Evolutionary conservation across 2,797 vertebrate species (phyloP).

Genomic region (Poeciliopsis gracilis): DNA sequence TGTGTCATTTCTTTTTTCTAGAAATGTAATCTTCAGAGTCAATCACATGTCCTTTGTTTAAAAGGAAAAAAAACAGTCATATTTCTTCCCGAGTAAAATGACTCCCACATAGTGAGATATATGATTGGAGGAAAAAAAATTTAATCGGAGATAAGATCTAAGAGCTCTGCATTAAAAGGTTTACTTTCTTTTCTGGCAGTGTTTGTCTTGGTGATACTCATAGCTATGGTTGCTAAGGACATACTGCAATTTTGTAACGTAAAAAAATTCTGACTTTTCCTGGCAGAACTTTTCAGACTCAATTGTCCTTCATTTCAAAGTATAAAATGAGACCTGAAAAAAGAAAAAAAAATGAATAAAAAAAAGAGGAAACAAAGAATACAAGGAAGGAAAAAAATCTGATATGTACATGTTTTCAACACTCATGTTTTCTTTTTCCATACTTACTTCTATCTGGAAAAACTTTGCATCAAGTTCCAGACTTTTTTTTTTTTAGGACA

Average conservation of each 20-base stretch:
- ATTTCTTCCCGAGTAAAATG: neutral
- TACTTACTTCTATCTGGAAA: neutral
- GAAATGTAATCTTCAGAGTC: neutral
- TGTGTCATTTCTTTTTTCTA: too few relatives aligned
- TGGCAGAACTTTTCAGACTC: neutral
- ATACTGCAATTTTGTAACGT: neutral
- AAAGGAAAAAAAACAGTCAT: too few relatives aligned
- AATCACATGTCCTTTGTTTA: neutral
- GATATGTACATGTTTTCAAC: neutral
- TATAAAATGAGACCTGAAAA: neutral
- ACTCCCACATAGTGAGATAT: neutral
- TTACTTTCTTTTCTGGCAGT: conserved; percentile 2
- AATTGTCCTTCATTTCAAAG: neutral
- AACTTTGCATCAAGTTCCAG: neutral
- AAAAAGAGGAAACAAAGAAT: neutral
- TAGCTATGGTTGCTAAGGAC: neutral
- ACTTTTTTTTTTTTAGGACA: neutral
- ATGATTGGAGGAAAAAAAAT: too few relatives aligned
- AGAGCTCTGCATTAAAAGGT: neutral
- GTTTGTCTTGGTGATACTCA: conserved; percentile 3
- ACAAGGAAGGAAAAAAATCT: neutral
- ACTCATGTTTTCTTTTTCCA: neutral
- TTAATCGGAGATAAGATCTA: neutral
- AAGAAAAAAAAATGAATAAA: neutral
- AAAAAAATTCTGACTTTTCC: neutral